phyloP scores from a whole-genome alignment of 2,797 vertebrate genomes.

The Brachyrhaphis roseni region DNA sequence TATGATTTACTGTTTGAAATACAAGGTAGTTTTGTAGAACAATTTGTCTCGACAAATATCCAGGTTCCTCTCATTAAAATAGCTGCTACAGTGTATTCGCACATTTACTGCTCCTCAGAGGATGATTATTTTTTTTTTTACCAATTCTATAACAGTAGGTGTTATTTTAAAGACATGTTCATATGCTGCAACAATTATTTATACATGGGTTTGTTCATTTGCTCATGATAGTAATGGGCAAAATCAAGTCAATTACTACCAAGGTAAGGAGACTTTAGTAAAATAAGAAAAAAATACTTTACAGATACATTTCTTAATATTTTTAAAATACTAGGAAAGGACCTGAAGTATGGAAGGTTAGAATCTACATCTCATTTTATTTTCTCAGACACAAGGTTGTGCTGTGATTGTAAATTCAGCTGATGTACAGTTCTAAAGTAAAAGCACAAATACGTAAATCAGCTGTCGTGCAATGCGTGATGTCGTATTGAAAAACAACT shows the following conservation, averaged over 20 bases:
- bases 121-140: neutral
- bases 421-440: constrained; percentile 1
- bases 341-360: constrained; percentile 19
- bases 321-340: constrained; percentile 17
- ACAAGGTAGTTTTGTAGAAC: constrained; percentile 26
- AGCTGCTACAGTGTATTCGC: neutral
- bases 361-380: neutral
- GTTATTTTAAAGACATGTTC: neutral
- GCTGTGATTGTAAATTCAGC: constrained; percentile 4
- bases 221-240: neutral
- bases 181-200: neutral
- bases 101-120: neutral
- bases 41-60: constrained; percentile 38
- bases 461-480: neutral
- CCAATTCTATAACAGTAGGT: neutral
- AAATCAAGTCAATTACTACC: constrained; percentile 17
- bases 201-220: constrained; percentile 3
- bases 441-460: constrained; percentile 10
- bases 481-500: neutral
- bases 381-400: neutral
- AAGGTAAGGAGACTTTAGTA: constrained; percentile 5
- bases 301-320: neutral
- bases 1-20: constrained; percentile 39
- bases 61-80: constrained; percentile 24
- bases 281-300: neutral